Evolutionary conservation across 2,113 vertebrate species (phyloP).

Genomic region (Salvator merianae): DNA sequence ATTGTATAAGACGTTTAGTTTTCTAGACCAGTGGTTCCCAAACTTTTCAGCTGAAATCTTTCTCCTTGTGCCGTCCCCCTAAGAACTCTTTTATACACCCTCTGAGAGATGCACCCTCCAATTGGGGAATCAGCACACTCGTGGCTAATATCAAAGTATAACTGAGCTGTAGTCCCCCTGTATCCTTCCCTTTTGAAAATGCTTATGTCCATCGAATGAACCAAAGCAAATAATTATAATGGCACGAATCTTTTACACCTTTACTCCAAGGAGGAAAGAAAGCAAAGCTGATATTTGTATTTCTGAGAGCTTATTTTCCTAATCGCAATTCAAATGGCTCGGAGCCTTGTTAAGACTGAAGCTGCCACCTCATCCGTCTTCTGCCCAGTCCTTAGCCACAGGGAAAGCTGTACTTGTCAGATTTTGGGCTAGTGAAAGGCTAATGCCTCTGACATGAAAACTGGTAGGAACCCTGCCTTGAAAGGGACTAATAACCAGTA

Average conservation of each 20-base stretch:
- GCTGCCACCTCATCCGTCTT: neutral
- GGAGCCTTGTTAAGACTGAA: neutral
- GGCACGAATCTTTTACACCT: neutral
- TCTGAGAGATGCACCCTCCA: neutral
- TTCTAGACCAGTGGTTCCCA: neutral
- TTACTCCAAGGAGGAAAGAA: neutral
- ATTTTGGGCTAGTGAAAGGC: neutral
- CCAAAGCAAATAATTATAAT: fast-evolving
- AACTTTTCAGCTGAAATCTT: neutral
- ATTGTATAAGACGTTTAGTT: constrained; percentile 5
- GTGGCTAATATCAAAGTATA: neutral
- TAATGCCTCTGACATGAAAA: neutral
- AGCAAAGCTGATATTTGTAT: neutral
- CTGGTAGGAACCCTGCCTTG: neutral
- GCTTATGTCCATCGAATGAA: neutral
- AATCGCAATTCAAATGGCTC: neutral
- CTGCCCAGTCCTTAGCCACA: neutral
- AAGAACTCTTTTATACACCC: neutral
- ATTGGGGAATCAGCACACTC: neutral
- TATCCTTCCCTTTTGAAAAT: neutral
- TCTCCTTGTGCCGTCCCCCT: neutral
- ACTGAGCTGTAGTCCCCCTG: neutral
- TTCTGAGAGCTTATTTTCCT: neutral
- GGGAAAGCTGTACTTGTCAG: neutral
- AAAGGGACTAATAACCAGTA: neutral